phyloP scores from a whole-genome alignment of 1,140 invertebrate species.

The Holotrichia oblita region DNA sequence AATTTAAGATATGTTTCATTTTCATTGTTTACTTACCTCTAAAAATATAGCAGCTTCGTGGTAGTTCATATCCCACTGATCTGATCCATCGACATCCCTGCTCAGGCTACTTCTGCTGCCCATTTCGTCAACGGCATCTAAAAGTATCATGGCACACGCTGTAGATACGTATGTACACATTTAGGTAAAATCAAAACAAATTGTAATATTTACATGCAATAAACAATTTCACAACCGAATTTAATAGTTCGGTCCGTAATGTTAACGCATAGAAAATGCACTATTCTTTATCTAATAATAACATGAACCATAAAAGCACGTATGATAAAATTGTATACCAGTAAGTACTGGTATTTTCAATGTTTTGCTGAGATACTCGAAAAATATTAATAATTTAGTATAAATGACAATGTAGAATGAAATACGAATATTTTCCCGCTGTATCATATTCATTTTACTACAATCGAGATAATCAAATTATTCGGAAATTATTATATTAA shows the following conservation, averaged over 20 bases:
- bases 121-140: conserved; percentile 59
- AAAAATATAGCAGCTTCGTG: conserved; percentile 89
- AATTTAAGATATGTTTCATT: too few species aligned
- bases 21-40: too few species aligned
- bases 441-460: neutral
- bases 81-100: conserved; percentile 49
- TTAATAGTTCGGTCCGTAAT: neutral
- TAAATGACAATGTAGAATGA: neutral
- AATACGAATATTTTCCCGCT: neutral
- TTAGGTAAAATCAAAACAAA: neutral
- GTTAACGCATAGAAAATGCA: neutral
- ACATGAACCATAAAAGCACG: neutral
- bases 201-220: neutral
- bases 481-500: conserved; percentile 1
- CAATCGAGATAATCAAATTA: neutral
- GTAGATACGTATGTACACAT: neutral
- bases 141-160: conserved; percentile 27
- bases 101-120: conserved; percentile 60
- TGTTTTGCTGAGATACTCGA: conserved; percentile 1
- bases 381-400: neutral
- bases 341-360: conserved; percentile 21
- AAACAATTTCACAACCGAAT: neutral
- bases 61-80: conserved; percentile 90
- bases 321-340: neutral
- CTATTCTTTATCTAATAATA: neutral